A percentile compares a stretch with the other conserved stretches of the same genome.
These are phyloP conservation scores for Eubucco bourcierii DNA, from an alignment of 2,113 vertebrate species.

Conservation along the genomic window DNA sequence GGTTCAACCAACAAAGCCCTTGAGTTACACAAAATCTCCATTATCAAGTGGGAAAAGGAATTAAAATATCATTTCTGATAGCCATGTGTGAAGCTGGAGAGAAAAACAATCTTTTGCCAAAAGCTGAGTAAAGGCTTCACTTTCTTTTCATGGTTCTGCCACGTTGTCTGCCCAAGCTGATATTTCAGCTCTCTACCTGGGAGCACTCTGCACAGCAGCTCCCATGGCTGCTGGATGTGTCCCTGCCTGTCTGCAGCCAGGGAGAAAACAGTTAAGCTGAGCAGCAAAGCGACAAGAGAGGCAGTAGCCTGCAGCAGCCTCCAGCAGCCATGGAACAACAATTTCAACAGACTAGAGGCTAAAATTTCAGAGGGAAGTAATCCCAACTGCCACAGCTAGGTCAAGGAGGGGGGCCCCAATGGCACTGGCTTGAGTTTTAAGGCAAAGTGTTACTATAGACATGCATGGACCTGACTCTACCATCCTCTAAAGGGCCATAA, in stretches of 20 bases:
- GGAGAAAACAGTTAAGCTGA: constrained; percentile 2
- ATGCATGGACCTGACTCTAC: constrained; percentile 18
- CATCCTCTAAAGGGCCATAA: constrained; percentile 30
- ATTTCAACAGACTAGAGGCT: constrained; percentile 13
- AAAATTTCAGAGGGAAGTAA: constrained; percentile 47
- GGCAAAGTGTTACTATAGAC: constrained; percentile 33
- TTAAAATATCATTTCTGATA: not conserved
- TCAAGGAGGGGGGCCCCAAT: not conserved
- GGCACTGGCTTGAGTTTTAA: constrained; percentile 41
- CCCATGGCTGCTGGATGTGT: not conserved
- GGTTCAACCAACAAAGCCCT: not conserved
- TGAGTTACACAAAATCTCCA: not conserved
- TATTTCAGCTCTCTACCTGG: not conserved
- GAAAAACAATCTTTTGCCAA: not conserved
- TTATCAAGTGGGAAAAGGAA: not conserved
- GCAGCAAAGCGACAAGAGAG: constrained; percentile 6
- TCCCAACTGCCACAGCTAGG: not conserved
- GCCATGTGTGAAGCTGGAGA: not conserved
- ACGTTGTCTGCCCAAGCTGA: accelerated
- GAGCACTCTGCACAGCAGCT: not conserved
- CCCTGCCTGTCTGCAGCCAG: accelerated
- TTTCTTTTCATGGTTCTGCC: not conserved
- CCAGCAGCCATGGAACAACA: not conserved
- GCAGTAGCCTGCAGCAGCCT: constrained; percentile 34
- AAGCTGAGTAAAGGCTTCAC: not conserved